A percentile compares a stretch with the other conserved stretches of the same genome.
Conservation (phyloP, 2,888 invertebrate genomes). For the Fabriciana adippe region DNA sequence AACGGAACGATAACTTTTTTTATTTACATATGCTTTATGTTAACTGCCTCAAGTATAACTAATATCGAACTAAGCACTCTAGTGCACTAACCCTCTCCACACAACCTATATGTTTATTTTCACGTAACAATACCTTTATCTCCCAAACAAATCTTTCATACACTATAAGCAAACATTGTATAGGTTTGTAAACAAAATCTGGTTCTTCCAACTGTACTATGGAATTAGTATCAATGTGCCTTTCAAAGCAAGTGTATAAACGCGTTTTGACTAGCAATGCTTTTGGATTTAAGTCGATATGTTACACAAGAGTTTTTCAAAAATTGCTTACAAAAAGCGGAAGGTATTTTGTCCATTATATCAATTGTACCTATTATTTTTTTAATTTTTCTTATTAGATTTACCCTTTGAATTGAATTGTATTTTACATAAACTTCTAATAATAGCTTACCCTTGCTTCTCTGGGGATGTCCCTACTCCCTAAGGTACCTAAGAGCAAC, state of each 20-base stretch:
- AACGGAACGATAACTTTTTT: no score
- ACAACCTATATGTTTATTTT: neutral
- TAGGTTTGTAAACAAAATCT: constrained; percentile 16
- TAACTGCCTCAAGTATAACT: no score
- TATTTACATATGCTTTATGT: no score
- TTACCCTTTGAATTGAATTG: no score
- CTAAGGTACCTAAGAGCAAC: no score
- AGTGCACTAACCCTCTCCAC: no score
- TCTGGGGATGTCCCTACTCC: no score
- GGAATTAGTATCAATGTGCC: constrained; percentile 37
- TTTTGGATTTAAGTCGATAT: constrained; percentile 36
- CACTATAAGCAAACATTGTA: constrained; percentile 9
- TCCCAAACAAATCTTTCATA: constrained; percentile 12
- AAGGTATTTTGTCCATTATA: constrained; percentile 13
- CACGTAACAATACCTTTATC: constrained; percentile 10
- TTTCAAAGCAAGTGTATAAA: constrained; percentile 34
- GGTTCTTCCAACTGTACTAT: neutral
- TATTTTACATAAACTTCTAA: no score
- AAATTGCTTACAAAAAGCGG: constrained; percentile 24
- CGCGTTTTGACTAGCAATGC: constrained; percentile 31
- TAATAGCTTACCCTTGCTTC: no score
- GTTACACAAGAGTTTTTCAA: constrained; percentile 31
- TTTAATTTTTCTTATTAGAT: no score
- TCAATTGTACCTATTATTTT: neutral
- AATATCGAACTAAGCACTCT: no score